Conservation (phyloP, 1,140 invertebrate genomes). For the Micrasema longulum region DNA sequence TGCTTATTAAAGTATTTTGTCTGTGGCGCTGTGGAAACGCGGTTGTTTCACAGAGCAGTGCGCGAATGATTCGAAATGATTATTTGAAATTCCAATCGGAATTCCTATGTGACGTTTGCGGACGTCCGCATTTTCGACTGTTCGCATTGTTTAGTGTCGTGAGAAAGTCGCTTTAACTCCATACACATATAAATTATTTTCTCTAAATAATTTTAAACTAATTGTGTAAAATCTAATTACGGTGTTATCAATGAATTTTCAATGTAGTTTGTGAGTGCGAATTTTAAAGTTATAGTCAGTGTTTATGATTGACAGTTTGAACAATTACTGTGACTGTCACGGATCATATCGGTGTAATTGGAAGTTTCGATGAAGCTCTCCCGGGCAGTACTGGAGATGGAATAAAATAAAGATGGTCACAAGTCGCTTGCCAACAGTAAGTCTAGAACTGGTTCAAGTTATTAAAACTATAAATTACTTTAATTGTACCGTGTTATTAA, state of each 20-base stretch:
- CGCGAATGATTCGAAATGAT: slow-evolving; percentile 3
- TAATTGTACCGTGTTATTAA: slow-evolving; percentile 36
- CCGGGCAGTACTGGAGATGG: too few relatives aligned
- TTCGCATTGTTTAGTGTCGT: slow-evolving; percentile 27
- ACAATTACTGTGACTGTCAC: too few relatives aligned
- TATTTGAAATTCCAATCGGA: slow-evolving; percentile 29
- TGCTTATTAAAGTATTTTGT: too few relatives aligned
- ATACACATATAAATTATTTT: too few relatives aligned
- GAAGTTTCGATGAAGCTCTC: too few relatives aligned
- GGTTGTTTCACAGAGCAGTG: not conserved
- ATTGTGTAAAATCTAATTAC: too few relatives aligned
- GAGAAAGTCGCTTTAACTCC: slow-evolving; percentile 21
- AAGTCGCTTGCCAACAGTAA: slow-evolving; percentile 52
- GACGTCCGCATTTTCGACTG: slow-evolving; percentile 36
- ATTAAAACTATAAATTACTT: slow-evolving; percentile 35
- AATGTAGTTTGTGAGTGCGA: too few relatives aligned
- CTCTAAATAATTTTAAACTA: too few relatives aligned
- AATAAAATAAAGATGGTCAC: slow-evolving; percentile 51
- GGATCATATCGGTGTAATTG: too few relatives aligned
- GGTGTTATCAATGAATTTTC: too few relatives aligned
- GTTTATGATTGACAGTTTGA: too few relatives aligned
- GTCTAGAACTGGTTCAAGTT: slow-evolving; percentile 36
- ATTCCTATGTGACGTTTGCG: slow-evolving; percentile 41
- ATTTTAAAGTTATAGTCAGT: too few relatives aligned
- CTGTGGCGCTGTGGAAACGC: not conserved